Evolutionary conservation across 2,113 vertebrate species (phyloP), one percentile per base, ranked within the genome.

Genomic region (Progne subis): DNA sequence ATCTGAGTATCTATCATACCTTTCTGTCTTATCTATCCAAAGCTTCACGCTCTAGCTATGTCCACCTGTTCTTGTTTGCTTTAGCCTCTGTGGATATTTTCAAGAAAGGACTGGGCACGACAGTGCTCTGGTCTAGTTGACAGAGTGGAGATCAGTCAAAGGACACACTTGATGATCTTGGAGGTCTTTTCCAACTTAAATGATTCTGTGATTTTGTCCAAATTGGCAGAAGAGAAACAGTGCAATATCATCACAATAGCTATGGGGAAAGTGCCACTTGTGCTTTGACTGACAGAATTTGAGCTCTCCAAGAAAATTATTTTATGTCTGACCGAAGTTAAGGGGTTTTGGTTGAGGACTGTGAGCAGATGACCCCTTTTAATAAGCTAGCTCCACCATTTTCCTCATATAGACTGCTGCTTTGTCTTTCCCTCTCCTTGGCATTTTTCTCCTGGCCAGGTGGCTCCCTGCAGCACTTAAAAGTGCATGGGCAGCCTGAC

Each of bases 191-290:
- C 11, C 19, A 60, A 37, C 26, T 18, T 18, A 43, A 56, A 56
- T 32, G 8, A 43, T 69, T 43, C 56, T 49, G 20, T 55, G 59
- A 26, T 44, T 57, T 9, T 32, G 12, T 47, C 20, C 25, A 53
- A 50, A 26, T 2, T 46, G n/a, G 25, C 20, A 67, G 47, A 79
- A 59, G 14, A 88, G 23, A 29, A 81, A 14, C 11, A 85, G 17
- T 59, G 26, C 18, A 52, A 4, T 57, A 26, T 21, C 25, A 41
- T 52, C 24, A 31, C 32, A 49, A 16, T 31, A 21, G 21, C 34
- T 61, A 39, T 2, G 0, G 20, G 68, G 47, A n/a, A 83, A 61
- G 4, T 20, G 28, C 16, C 19, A 17, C 0, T 1, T 4, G 8
- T 29, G 5, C 8, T 80, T 86, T 88, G 23, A 12, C 19, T 74